phyloP scores from a whole-genome alignment of 2,888 invertebrate genomes.

The Athrips mouffetella region DNA sequence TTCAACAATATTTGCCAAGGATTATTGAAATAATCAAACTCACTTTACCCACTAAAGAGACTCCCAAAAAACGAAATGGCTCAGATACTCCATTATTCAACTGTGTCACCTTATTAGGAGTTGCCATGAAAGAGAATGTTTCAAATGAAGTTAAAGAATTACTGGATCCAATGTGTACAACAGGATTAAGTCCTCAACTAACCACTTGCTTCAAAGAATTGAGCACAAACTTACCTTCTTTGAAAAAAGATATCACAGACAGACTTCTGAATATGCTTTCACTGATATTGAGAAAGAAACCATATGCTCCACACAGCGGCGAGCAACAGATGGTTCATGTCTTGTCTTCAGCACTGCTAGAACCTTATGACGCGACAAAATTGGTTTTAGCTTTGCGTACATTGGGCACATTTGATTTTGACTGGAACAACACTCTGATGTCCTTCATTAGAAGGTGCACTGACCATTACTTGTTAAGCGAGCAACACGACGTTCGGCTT shows the following conservation, averaged over 20 bases:
- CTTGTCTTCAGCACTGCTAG: conserved; percentile 62
- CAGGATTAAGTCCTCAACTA: conserved; percentile 92
- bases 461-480: conserved; percentile 92
- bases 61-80: conserved; percentile 84
- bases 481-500: conserved; percentile 91
- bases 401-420: conserved; percentile 93
- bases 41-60: conserved; percentile 86
- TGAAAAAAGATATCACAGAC: conserved; percentile 94
- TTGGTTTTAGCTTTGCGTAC: conserved; percentile 95
- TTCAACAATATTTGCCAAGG: conserved; percentile 86
- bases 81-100: conserved; percentile 94
- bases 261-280: conserved; percentile 94
- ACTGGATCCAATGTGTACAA: conserved; percentile 93
- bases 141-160: conserved; percentile 88
- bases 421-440: conserved; percentile 90
- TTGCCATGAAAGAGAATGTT: conserved; percentile 90
- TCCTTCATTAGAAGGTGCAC: conserved; percentile 96
- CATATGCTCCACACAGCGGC: conserved; percentile 80
- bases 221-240: conserved; percentile 90
- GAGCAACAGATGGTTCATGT: conserved; percentile 64
- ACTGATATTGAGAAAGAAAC: conserved; percentile 92
- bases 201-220: conserved; percentile 95
- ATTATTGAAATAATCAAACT: conserved; percentile 91
- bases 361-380: conserved; percentile 87
- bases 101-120: conserved; percentile 94